Percentiles rank a stretch among this genome's conserved stretches.
These are phyloP conservation scores for Nestor notabilis DNA, from an alignment of 2,113 vertebrate genomes.

Conservation along the genomic window DNA sequence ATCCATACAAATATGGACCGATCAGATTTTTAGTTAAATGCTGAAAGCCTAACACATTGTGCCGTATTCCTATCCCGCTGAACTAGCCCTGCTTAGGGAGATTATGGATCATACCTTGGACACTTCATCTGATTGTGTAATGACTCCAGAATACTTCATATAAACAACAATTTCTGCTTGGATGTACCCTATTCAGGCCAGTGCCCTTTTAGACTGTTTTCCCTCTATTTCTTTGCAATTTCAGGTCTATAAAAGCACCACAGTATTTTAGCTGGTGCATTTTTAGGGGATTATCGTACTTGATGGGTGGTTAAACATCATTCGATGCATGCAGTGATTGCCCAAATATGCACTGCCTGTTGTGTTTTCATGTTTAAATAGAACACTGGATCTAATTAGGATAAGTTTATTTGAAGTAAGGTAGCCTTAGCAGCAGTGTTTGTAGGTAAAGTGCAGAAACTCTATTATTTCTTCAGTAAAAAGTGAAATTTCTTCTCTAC, in stretches of 20 bases:
- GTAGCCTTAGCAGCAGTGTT: slow-evolving; percentile 36
- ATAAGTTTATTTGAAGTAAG: slow-evolving; percentile 63
- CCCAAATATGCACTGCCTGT: slow-evolving; percentile 57
- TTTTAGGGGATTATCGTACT: slow-evolving; percentile 62
- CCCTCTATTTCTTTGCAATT: slow-evolving; percentile 44
- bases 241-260: slow-evolving; percentile 39
- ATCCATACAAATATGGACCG: background rate
- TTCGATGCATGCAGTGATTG: slow-evolving; percentile 50
- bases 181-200: slow-evolving; percentile 22
- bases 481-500: slow-evolving; percentile 15
- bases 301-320: slow-evolving; percentile 62
- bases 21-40: background rate
- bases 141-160: background rate
- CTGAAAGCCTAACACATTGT: background rate
- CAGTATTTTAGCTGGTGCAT: slow-evolving; percentile 48
- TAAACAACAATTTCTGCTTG: slow-evolving; percentile 9
- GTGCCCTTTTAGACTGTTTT: slow-evolving; percentile 33
- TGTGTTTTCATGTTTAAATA: slow-evolving; percentile 59
- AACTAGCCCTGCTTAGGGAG: background rate
- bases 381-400: slow-evolving; percentile 25
- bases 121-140: background rate
- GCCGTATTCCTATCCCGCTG: background rate
- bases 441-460: slow-evolving; percentile 21
- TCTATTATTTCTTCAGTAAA: slow-evolving; percentile 17
- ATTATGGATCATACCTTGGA: background rate